A percentile compares a stretch with the other conserved stretches of the same genome.
Conservation (phyloP, 2,113 vertebrate species). For the Mixornis gularis region DNA sequence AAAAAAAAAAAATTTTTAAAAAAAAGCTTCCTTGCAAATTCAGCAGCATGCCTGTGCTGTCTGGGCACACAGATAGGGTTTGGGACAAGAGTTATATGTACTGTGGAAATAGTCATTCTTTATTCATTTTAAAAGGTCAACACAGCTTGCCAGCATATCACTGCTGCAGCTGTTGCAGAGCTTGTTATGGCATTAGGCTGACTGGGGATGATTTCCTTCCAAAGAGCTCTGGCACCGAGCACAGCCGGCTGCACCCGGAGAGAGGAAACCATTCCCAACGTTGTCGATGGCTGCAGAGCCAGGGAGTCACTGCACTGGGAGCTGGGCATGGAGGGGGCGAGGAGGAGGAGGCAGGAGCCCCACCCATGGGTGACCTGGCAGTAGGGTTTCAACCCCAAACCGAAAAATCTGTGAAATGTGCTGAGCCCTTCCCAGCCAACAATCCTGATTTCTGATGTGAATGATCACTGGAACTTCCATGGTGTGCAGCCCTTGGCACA, state of each 20-base stretch:
- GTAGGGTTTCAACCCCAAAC: background rate
- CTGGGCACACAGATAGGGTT: constrained; percentile 53
- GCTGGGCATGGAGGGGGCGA: background rate
- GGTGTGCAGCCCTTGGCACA: constrained; percentile 11
- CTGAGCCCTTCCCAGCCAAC: background rate
- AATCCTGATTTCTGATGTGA: constrained; percentile 1
- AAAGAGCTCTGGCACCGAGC: constrained; percentile 39
- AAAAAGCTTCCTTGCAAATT: constrained; percentile 33
- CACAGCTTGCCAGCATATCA: constrained; percentile 59
- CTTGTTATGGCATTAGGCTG: constrained; percentile 61
- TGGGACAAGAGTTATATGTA: constrained; percentile 52
- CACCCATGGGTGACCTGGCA: background rate
- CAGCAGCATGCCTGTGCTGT: constrained; percentile 32
- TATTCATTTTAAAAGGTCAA: constrained; percentile 60
- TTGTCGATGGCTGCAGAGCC: rapidly evolving
- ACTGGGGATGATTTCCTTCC: constrained; percentile 56
- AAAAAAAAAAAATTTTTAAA: background rate
- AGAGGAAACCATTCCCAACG: constrained; percentile 23
- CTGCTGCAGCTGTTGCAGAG: constrained; percentile 61
- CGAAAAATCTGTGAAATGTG: background rate
- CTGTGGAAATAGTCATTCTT: constrained; percentile 55
- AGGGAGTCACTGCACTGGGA: background rate
- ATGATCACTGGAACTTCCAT: constrained; percentile 5
- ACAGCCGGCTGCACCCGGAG: background rate
- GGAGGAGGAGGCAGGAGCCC: background rate